Percentiles rank a stretch among this genome's conserved stretches.
These are phyloP conservation scores for Ophion slaviceki DNA, from an alignment of 2,888 invertebrate species.

Conservation along the genomic window DNA sequence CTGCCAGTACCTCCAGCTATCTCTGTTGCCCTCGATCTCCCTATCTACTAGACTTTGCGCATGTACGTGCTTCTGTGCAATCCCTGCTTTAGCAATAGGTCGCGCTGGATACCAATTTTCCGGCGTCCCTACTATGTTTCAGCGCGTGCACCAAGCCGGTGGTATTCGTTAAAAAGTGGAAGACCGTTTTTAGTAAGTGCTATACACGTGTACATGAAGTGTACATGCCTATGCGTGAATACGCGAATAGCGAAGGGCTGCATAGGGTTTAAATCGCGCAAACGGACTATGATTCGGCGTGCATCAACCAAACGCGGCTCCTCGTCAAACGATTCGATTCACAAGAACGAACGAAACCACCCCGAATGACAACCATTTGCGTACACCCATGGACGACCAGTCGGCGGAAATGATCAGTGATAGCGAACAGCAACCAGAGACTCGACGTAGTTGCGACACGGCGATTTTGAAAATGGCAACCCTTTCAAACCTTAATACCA, in stretches of 20 bases:
- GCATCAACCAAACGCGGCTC: slow-evolving; percentile 76
- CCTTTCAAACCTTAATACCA: slow-evolving; percentile 78
- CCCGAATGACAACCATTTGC: slow-evolving; percentile 45
- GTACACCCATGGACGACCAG: slow-evolving; percentile 35
- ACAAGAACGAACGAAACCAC: slow-evolving; percentile 53
- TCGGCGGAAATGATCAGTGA: slow-evolving; percentile 50
- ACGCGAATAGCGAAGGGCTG: slow-evolving; percentile 41
- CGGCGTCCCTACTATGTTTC: background rate
- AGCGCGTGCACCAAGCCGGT: slow-evolving; percentile 27
- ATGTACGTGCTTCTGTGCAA: slow-evolving; percentile 13
- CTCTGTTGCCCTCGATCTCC: background rate
- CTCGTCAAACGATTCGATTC: slow-evolving; percentile 59
- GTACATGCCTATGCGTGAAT: slow-evolving; percentile 22
- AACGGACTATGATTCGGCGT: slow-evolving; percentile 76
- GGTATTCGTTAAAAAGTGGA: slow-evolving; percentile 51
- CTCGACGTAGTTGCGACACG: slow-evolving; percentile 24
- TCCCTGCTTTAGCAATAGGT: slow-evolving; percentile 34
- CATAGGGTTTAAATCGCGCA: slow-evolving; percentile 53
- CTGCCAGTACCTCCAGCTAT: slow-evolving; percentile 5
- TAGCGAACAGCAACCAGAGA: slow-evolving; percentile 6
- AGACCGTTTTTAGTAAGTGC: slow-evolving; percentile 11
- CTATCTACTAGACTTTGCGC: background rate
- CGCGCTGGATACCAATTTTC: slow-evolving; percentile 14
- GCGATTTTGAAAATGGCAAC: slow-evolving; percentile 63
- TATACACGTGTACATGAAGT: background rate